A percentile compares a stretch with the other conserved stretches of the same genome.
Evolutionary conservation across 2,888 invertebrate species (phyloP).

Genomic region (Amorpha juglandis): DNA sequence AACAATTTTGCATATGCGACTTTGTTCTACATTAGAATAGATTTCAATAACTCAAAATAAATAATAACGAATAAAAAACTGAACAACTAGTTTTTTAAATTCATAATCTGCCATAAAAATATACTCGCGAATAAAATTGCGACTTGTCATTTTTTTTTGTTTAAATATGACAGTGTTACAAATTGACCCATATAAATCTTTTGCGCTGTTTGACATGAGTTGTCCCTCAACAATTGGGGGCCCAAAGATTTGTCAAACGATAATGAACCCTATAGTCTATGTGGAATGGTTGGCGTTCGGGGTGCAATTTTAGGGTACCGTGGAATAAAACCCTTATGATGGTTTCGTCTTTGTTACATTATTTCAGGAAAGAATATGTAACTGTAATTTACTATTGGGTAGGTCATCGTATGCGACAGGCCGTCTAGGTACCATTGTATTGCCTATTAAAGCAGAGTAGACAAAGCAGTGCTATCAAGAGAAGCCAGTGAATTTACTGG

Average conservation of each 20-base stretch:
- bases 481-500: too few species aligned
- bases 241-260: not conserved
- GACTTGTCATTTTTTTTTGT: slow-evolving; percentile 12
- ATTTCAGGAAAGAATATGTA: too few species aligned
- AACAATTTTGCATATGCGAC: too few species aligned
- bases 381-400: too few species aligned
- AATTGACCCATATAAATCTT: slow-evolving; percentile 61
- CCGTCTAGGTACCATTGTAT: too few species aligned
- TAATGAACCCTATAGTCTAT: slow-evolving; percentile 1
- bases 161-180: slow-evolving; percentile 47
- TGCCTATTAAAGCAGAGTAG: too few species aligned
- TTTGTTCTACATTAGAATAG: too few species aligned
- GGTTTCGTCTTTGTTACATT: too few species aligned
- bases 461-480: too few species aligned
- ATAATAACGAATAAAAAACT: not conserved
- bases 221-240: slow-evolving; percentile 2
- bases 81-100: not conserved
- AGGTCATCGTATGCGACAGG: too few species aligned
- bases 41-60: not conserved
- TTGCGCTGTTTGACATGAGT: slow-evolving; percentile 33
- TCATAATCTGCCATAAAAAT: not conserved
- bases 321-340: not conserved
- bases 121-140: not conserved
- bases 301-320: slow-evolving; percentile 5
- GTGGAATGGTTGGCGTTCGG: not conserved